These are phyloP conservation scores for Triplophysa tibetana DNA, from an alignment of 2,113 vertebrate genomes.

Conservation along the genomic window DNA sequence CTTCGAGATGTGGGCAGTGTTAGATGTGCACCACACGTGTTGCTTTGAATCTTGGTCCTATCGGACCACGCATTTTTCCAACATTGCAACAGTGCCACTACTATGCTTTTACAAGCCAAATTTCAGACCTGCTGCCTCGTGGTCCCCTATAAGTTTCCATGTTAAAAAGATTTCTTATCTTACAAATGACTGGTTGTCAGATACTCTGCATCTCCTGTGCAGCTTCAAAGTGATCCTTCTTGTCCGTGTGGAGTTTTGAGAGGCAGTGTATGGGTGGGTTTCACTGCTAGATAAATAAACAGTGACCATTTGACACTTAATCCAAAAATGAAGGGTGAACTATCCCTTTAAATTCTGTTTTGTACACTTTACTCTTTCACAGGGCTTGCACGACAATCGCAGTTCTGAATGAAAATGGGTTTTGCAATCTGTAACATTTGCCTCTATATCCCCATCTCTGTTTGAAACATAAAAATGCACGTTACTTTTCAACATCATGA, in stretches of 20 bases:
- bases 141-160: conserved; percentile 1
- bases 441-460: no score
- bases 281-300: neutral
- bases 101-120: neutral
- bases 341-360: no score
- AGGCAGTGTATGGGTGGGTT: conserved; percentile 1
- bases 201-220: neutral
- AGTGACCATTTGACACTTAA: neutral
- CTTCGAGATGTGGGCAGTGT: conserved; percentile 9
- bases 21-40: neutral
- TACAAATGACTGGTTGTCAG: neutral
- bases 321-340: no score
- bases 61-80: neutral
- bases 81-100: neutral
- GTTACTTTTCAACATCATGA: no score
- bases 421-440: no score
- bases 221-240: neutral
- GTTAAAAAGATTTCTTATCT: conserved; percentile 12
- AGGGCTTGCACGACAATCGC: no score
- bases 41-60: conserved; percentile 24
- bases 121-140: neutral
- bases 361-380: no score
- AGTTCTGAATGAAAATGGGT: no score
- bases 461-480: no score
- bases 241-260: neutral